Percentiles rank a stretch among this genome's conserved stretches.
Evolutionary conservation across 2,797 vertebrate species (phyloP).

Genomic region (Lateolabrax maculatus): DNA sequence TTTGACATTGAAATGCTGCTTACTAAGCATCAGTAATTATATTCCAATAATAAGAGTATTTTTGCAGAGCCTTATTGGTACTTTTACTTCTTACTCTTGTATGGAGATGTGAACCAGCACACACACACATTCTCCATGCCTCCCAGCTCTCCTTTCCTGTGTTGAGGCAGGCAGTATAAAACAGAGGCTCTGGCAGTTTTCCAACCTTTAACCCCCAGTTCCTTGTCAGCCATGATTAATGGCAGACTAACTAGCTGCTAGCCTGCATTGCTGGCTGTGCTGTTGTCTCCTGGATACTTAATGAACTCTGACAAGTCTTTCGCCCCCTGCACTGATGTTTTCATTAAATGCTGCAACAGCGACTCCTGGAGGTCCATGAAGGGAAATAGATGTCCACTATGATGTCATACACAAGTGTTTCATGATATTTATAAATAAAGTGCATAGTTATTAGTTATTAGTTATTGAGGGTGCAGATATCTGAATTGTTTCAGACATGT

Average conservation of each 20-base stretch:
- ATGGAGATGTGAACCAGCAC: slow-evolving; percentile 14
- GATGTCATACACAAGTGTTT: neutral
- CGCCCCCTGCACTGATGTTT: slow-evolving; percentile 58
- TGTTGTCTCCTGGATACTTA: slow-evolving; percentile 72
- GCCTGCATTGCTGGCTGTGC: slow-evolving; percentile 56
- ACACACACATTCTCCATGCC: slow-evolving; percentile 6
- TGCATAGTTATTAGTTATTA: neutral
- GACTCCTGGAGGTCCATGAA: slow-evolving; percentile 48
- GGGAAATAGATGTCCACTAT: neutral
- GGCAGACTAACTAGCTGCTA: slow-evolving; percentile 67
- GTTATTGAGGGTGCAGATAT: neutral
- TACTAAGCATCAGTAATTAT: neutral
- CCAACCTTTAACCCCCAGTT: slow-evolving; percentile 69
- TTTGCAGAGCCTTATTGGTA: neutral
- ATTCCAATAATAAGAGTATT: neutral
- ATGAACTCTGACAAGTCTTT: slow-evolving; percentile 85
- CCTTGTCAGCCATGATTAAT: slow-evolving; percentile 82
- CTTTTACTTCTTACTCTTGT: neutral
- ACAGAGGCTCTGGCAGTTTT: slow-evolving; percentile 67
- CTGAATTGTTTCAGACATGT: too few species aligned
- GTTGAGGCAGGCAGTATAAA: slow-evolving; percentile 43
- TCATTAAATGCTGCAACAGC: slow-evolving; percentile 63
- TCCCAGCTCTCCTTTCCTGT: slow-evolving; percentile 17
- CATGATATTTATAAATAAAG: neutral
- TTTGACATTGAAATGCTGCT: too few species aligned